Evolutionary conservation across 37 sponge, comb jelly and placozoan species (phyloP).

Genomic region (Eunapius fragilis): DNA sequence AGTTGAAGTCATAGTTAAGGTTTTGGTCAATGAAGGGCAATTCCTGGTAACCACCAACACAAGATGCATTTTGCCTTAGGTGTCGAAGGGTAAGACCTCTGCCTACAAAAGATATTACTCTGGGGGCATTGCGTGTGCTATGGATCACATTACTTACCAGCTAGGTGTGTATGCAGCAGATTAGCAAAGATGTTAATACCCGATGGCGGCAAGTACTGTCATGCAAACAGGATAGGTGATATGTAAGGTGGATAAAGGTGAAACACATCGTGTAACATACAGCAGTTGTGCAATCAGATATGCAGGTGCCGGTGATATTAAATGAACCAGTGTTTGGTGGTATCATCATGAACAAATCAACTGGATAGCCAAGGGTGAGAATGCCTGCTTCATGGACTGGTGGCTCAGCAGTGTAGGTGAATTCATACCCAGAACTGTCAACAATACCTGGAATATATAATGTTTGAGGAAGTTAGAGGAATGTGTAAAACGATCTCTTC

Average conservation of each 20-base stretch:
- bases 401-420: neutral
- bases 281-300: neutral
- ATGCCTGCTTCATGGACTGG: neutral
- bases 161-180: neutral
- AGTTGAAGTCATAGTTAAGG: neutral
- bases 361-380: neutral
- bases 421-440: neutral
- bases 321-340: neutral
- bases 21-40: neutral
- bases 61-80: neutral
- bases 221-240: neutral
- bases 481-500: no score
- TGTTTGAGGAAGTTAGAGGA: no score
- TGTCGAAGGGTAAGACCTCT: neutral
- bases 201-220: neutral
- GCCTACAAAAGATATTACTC: neutral
- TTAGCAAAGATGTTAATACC: neutral
- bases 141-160: neutral
- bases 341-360: neutral
- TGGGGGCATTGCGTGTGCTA: neutral
- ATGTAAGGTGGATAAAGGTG: neutral
- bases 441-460: neutral
- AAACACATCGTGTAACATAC: neutral
- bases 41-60: neutral
- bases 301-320: neutral